Percentiles rank a stretch among this genome's conserved stretches.
These are phyloP conservation scores for Plecturocebus donacophilus DNA, from an alignment of 2,113 vertebrate species.

Conservation along the genomic window DNA sequence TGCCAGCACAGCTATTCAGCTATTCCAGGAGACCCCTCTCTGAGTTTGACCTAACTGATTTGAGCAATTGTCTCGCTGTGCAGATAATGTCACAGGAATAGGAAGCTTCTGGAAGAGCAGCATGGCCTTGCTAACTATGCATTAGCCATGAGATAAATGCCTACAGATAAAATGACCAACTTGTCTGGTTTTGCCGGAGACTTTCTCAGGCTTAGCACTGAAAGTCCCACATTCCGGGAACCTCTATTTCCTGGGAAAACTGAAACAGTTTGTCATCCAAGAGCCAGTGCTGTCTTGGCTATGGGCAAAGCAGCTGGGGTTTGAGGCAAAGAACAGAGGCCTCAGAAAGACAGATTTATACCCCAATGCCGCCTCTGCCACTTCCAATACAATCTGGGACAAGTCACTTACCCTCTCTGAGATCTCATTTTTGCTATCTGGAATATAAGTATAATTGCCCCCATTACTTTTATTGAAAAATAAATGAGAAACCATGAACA, in stretches of 20 bases:
- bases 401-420: neutral
- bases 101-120: neutral
- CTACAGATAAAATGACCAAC: neutral
- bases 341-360: neutral
- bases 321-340: neutral
- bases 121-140: neutral
- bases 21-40: neutral
- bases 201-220: neutral
- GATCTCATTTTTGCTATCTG: neutral
- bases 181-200: neutral
- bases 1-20: neutral
- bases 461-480: neutral
- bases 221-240: constrained; percentile 11
- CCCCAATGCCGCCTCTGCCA: neutral
- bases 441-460: neutral
- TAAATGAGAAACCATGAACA: constrained; percentile 40
- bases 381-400: neutral
- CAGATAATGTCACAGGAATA: neutral
- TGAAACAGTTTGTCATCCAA: neutral
- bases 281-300: neutral
- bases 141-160: neutral
- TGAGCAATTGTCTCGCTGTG: neutral
- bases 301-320: neutral
- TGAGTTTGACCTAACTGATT: neutral
- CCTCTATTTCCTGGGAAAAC: neutral